Percentiles rank a stretch among this genome's conserved stretches.
Conservation (phyloP, 2,113 vertebrate genomes). For the Boleophthalmus pectinirostris region DNA sequence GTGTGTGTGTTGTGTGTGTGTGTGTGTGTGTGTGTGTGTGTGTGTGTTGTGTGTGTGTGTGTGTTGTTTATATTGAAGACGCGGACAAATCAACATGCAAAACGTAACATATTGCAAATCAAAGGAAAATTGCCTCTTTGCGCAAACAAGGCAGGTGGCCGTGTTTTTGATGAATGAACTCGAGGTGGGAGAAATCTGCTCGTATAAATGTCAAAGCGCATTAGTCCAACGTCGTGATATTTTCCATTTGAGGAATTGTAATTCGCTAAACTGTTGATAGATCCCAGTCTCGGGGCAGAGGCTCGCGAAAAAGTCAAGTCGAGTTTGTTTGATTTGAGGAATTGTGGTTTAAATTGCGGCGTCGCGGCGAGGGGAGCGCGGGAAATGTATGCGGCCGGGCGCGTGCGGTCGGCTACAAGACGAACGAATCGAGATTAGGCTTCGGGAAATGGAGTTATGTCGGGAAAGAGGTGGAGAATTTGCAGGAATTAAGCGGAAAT, state of each 20-base stretch:
- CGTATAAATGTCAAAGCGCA: constrained; percentile 59
- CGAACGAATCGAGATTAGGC: neutral
- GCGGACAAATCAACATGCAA: constrained; percentile 46
- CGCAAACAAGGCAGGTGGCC: constrained; percentile 19
- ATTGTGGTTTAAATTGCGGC: neutral
- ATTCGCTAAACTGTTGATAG: constrained; percentile 26
- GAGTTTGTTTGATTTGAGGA: constrained; percentile 8
- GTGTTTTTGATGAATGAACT: constrained; percentile 48
- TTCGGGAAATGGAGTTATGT: neutral
- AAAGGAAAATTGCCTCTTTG: constrained; percentile 55
- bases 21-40: too few relatives aligned
- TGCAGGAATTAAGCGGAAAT: neutral
- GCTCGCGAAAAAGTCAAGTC: neutral
- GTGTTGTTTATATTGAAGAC: constrained; percentile 20
- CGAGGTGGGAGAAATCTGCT: constrained; percentile 14
- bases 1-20: neutral
- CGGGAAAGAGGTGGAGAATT: neutral
- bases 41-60: too few relatives aligned
- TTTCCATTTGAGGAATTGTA: constrained; percentile 29
- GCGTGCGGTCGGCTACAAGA: neutral
- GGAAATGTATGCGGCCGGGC: neutral
- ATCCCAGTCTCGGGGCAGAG: neutral
- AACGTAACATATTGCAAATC: constrained; percentile 45
- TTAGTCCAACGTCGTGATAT: constrained; percentile 29
- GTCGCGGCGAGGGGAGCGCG: neutral